phyloP scores from a whole-genome alignment of 2,797 vertebrate genomes.

The Anniella stebbinsi region DNA sequence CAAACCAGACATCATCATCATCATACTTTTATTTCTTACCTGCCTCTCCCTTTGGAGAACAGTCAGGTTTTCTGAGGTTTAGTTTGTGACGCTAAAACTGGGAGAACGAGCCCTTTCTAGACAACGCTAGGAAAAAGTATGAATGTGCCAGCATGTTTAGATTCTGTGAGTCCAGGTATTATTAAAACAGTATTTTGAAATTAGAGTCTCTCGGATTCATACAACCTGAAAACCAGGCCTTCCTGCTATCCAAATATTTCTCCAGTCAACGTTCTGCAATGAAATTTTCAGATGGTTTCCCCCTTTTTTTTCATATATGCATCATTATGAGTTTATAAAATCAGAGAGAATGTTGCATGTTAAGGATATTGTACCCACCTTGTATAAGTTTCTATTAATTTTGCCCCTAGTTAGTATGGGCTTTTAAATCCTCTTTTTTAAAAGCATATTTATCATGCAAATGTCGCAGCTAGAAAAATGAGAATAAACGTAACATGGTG shows the following conservation, averaged over 20 bases:
- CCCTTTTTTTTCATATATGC: neutral
- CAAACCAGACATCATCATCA: too few relatives aligned
- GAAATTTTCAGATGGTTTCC: constrained; percentile 1
- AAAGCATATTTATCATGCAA: neutral
- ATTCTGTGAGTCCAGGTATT: neutral
- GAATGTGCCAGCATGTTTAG: neutral
- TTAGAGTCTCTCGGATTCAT: neutral
- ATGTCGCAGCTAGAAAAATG: neutral
- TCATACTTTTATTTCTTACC: too few relatives aligned
- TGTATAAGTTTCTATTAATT: neutral
- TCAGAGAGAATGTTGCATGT: neutral
- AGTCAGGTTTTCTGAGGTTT: too few relatives aligned
- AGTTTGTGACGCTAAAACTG: too few relatives aligned
- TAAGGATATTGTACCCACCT: too few relatives aligned
- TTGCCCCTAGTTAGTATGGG: neutral
- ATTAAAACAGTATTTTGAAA: constrained; percentile 7
- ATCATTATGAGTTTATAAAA: neutral
- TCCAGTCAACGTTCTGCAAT: neutral
- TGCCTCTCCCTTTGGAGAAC: too few relatives aligned
- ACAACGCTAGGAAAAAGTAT: neutral
- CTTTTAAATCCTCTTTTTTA: neutral
- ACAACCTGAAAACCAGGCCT: neutral
- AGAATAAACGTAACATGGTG: neutral
- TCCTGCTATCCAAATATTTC: neutral
- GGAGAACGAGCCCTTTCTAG: too few relatives aligned